Conservation (phyloP, 2,113 vertebrate genomes). For the Tympanuchus pallidicinctus region DNA sequence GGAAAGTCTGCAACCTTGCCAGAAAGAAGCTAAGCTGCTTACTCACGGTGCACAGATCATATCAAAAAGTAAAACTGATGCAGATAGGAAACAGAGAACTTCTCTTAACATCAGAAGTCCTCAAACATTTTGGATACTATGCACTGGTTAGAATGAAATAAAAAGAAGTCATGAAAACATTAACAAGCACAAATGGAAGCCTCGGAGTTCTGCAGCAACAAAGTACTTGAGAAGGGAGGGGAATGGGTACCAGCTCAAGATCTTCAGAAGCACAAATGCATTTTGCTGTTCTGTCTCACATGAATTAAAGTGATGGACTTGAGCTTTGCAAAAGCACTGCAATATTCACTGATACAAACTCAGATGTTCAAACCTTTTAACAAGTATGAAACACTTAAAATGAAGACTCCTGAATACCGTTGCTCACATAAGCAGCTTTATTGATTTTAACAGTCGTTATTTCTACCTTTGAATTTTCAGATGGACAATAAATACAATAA, state of each 20-base stretch:
- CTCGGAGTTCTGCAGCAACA: background rate
- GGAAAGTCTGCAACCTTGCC: background rate
- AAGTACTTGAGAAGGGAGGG: background rate
- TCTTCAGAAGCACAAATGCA: background rate
- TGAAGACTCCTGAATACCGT: background rate
- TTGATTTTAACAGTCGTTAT: background rate
- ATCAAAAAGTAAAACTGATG: background rate
- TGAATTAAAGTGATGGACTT: background rate
- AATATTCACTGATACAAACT: background rate
- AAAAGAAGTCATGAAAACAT: background rate
- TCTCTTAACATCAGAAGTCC: background rate
- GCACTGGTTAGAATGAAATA: background rate
- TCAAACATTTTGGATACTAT: background rate
- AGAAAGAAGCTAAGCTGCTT: background rate
- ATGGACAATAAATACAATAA: slow-evolving; percentile 69
- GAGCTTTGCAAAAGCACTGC: background rate
- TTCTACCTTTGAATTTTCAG: background rate
- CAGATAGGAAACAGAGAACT: background rate
- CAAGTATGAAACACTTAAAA: background rate
- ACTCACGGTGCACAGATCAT: background rate
- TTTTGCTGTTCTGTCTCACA: background rate
- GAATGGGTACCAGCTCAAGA: background rate
- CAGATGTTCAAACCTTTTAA: background rate
- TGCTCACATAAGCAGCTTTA: slow-evolving; percentile 24
- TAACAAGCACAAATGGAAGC: background rate